Percentiles rank a stretch among this genome's conserved stretches.
Conservation (phyloP, 2,113 vertebrate species). For the Oxygymnocypris stewartii region DNA sequence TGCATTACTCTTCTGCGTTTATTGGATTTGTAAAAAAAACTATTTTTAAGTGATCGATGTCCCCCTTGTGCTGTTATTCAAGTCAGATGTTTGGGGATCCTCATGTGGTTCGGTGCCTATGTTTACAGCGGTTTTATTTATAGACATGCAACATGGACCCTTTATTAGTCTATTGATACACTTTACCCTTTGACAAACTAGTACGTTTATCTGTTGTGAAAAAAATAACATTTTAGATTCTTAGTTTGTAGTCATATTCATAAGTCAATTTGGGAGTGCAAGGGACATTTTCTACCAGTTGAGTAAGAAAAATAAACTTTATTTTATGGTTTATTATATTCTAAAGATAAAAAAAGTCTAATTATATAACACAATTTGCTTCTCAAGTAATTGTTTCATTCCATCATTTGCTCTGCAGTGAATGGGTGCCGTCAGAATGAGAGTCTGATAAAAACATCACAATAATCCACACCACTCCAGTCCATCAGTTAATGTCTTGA, state of each 20-base stretch:
- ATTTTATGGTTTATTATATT: not conserved
- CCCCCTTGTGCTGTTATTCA: not conserved
- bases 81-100: conserved; percentile 8
- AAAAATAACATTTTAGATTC: not conserved
- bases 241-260: not conserved
- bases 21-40: not conserved
- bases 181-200: not conserved
- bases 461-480: too few species aligned
- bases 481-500: too few species aligned
- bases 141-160: conserved; percentile 10
- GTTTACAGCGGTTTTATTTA: not conserved
- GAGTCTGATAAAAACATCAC: not conserved
- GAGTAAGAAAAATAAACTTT: not conserved
- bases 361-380: not conserved
- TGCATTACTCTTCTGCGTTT: not conserved
- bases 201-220: not conserved
- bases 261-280: not conserved
- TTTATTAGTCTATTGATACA: not conserved
- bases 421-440: not conserved
- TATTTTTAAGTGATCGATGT: not conserved
- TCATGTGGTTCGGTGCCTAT: not conserved
- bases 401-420: not conserved
- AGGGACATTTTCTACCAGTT: not conserved
- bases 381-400: not conserved
- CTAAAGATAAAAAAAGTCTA: not conserved